Conservation (phyloP, 2,888 invertebrate species). For the Apamea anceps region DNA sequence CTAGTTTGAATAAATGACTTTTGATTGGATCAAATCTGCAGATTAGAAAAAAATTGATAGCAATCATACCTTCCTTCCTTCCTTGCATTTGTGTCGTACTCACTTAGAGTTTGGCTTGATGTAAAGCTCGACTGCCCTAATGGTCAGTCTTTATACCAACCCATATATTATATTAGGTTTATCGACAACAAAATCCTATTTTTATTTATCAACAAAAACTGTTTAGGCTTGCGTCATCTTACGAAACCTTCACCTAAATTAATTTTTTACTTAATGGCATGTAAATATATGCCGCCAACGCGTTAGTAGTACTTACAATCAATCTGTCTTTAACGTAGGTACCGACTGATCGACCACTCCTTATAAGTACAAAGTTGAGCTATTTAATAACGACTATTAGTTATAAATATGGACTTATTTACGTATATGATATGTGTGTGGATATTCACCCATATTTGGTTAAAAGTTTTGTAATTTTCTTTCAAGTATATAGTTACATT, state of each 20-base stretch:
- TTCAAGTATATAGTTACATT: too few relatives aligned
- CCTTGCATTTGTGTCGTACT: neutral
- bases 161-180: neutral
- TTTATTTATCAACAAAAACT: slow-evolving; percentile 30
- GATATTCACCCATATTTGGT: slow-evolving; percentile 17
- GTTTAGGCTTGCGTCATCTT: slow-evolving; percentile 64
- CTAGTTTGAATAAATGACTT: neutral
- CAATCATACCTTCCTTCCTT: neutral
- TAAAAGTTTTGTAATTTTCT: slow-evolving; percentile 8
- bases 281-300: slow-evolving; percentile 80
- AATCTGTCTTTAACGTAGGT: slow-evolving; percentile 54
- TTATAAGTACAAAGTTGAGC: slow-evolving; percentile 29
- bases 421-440: neutral
- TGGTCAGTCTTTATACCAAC: neutral
- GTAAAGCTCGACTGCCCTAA: neutral
- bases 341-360: slow-evolving; percentile 43
- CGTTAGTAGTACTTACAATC: slow-evolving; percentile 70
- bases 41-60: neutral
- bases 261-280: slow-evolving; percentile 76
- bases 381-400: slow-evolving; percentile 12
- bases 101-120: neutral
- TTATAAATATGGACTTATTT: slow-evolving; percentile 16
- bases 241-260: slow-evolving; percentile 83
- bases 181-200: slow-evolving; percentile 17
- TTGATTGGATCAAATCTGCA: neutral